Percentiles rank a stretch among this genome's conserved stretches.
Evolutionary conservation across 2,113 vertebrate species (phyloP).

Genomic region (Atractosteus spatula): DNA sequence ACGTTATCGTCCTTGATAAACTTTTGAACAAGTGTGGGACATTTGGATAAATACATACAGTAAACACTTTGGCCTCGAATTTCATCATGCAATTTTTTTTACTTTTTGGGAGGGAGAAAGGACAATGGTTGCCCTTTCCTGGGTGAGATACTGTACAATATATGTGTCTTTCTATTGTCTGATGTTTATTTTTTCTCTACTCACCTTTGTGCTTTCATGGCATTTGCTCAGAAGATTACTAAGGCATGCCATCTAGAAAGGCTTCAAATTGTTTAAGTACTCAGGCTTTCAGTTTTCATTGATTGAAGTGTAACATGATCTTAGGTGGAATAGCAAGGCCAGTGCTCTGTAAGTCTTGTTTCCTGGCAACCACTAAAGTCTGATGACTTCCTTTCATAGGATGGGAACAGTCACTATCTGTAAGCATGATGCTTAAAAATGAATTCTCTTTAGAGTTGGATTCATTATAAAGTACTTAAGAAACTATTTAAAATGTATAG

Average conservation of each 20-base stretch:
- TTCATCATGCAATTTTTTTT: too few relatives aligned
- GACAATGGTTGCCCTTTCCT: too few relatives aligned
- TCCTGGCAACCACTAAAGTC: slow-evolving; percentile 14
- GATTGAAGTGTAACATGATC: slow-evolving; percentile 27
- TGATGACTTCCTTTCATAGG: slow-evolving; percentile 4
- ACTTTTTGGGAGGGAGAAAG: too few relatives aligned
- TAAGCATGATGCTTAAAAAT: slow-evolving; percentile 1
- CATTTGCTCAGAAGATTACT: slow-evolving; percentile 6
- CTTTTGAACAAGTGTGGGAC: too few relatives aligned
- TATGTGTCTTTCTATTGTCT: too few relatives aligned
- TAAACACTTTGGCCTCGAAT: too few relatives aligned
- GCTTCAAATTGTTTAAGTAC: slow-evolving; percentile 21
- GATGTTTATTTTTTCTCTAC: too few relatives aligned
- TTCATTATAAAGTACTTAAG: slow-evolving; percentile 2
- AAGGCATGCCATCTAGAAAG: slow-evolving; percentile 13
- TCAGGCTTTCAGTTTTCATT: slow-evolving; percentile 18
- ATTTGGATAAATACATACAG: too few relatives aligned
- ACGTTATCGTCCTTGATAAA: too few relatives aligned
- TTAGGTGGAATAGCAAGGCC: slow-evolving; percentile 7
- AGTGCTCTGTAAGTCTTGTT: slow-evolving; percentile 11
- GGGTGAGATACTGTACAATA: too few relatives aligned
- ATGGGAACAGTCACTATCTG: neutral
- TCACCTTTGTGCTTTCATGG: neutral
- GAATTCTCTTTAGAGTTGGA: slow-evolving; percentile 1
- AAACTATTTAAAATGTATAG: neutral